Conservation (phyloP, 2,797 vertebrate genomes). For the Rhynchonycteris naso region DNA sequence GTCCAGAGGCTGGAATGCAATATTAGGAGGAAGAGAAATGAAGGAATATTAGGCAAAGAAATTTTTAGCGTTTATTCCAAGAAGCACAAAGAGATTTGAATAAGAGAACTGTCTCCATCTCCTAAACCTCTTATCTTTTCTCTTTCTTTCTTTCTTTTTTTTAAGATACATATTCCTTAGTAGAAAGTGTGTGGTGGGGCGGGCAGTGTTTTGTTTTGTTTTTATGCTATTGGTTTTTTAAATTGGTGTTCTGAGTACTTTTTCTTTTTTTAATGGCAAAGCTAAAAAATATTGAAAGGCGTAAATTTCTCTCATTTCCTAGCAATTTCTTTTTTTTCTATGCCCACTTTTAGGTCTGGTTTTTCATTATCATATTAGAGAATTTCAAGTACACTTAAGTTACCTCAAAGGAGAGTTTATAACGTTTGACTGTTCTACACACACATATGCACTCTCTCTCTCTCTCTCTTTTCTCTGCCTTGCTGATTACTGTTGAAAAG, state of each 20-base stretch:
- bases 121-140: not conserved
- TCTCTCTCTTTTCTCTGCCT: conserved; percentile 56
- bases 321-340: not conserved
- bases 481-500: conserved; percentile 71
- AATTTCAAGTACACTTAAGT: conserved; percentile 65
- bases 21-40: not conserved
- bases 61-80: not conserved
- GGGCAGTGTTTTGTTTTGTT: not conserved
- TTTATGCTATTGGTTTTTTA: not conserved
- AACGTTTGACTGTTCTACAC: conserved; percentile 67
- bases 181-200: not conserved
- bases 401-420: conserved; percentile 75
- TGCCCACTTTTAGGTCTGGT: not conserved
- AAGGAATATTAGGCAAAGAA: not conserved
- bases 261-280: not conserved
- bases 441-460: not conserved
- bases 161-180: not conserved
- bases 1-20: not conserved
- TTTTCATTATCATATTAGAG: conserved; percentile 1
- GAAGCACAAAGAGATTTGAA: not conserved
- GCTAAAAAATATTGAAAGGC: not conserved
- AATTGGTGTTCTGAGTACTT: not conserved
- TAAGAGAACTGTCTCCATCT: not conserved
- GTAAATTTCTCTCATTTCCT: not conserved
- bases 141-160: not conserved